Evolutionary conservation across 2,113 vertebrate genomes (phyloP).

Genomic region (Seriola dumerili): DNA sequence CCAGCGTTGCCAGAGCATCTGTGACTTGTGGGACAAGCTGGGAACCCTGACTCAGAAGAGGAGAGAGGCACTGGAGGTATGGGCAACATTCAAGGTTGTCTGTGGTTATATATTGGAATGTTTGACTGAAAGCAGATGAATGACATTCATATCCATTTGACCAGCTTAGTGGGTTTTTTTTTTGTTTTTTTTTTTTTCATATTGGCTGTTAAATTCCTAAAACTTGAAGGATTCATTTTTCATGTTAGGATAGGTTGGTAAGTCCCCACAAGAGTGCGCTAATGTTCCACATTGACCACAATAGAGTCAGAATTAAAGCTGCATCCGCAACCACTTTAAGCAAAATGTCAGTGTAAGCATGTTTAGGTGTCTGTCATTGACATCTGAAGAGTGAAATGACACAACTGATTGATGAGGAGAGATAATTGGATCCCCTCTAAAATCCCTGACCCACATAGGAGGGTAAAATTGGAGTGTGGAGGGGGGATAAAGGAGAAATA

Average conservation of each 20-base stretch:
- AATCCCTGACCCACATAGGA: constrained; percentile 40
- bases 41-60: constrained; percentile 98
- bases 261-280: constrained; percentile 72
- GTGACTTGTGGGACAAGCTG: constrained; percentile 96
- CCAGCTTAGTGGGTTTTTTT: too few species aligned
- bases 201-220: neutral
- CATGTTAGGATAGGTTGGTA: neutral
- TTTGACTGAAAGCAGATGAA: neutral
- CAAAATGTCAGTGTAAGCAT: constrained; percentile 33
- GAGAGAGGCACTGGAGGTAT: constrained; percentile 95
- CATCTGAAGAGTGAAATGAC: constrained; percentile 30
- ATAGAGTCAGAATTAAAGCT: constrained; percentile 11
- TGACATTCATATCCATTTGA: neutral
- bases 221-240: neutral
- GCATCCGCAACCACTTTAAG: constrained; percentile 2
- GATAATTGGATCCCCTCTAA: constrained; percentile 55
- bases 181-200: neutral
- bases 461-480: constrained; percentile 26
- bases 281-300: constrained; percentile 41
- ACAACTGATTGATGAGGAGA: constrained; percentile 39
- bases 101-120: neutral
- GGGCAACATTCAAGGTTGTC: neutral
- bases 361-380: constrained; percentile 34
- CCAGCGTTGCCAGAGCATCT: constrained; percentile 96
- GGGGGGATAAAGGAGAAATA: constrained; percentile 48